Base-by-base conservation (phyloP, 2,797 vertebrate genomes). In the Argentina silus region DNA sequence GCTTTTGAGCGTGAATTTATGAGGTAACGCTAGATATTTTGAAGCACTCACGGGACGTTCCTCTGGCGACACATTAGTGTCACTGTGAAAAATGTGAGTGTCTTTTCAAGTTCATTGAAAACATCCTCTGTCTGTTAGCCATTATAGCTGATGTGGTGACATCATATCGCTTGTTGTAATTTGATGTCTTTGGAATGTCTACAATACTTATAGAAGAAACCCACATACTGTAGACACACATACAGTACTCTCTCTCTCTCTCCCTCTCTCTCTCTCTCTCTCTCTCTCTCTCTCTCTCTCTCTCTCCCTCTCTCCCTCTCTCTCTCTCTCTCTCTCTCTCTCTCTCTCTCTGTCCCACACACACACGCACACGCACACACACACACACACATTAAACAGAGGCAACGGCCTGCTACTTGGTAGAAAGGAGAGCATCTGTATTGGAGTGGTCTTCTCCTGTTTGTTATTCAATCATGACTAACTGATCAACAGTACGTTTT, bases 51-150 rank as follows among this genome's bases (percentile, higher is more conserved):
- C 78, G 78, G 86, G 81, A 86, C 78, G 27, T 61, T 2, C 67
- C 85, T 78, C 85, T 77, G 85, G 86, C 84, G 84, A 87, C 82
- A 88, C 81, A 85, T 87, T 81, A 89, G 80, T 88, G 81, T 88
- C 72, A 78, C 79, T 73, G 79, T 82, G 85, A 73, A 84, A 90
- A 85, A 83, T 78, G 72, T 10, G 79, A 60, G 12, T 63, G 47
- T 73, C 76, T 86, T 72, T 82, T 83, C 78, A 72, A 72, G 78
- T 75, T 78, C 79, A 84, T 86, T 83, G 84, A 89, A 88, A 90
- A 87, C 86, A 88, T 90, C 85, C 87, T 82, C 77, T 61, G 86
- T 73, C 90, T 90, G 88, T 80, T 87, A 79, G 76, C 75, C 84
- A 88, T 92, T 87, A 84, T 0, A 9, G 83, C 57, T 75, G 72